Percentiles rank a stretch among this genome's conserved stretches.
Conservation (phyloP, 2,888 invertebrate species). For the Cataglyphis rosenhaueri region DNA sequence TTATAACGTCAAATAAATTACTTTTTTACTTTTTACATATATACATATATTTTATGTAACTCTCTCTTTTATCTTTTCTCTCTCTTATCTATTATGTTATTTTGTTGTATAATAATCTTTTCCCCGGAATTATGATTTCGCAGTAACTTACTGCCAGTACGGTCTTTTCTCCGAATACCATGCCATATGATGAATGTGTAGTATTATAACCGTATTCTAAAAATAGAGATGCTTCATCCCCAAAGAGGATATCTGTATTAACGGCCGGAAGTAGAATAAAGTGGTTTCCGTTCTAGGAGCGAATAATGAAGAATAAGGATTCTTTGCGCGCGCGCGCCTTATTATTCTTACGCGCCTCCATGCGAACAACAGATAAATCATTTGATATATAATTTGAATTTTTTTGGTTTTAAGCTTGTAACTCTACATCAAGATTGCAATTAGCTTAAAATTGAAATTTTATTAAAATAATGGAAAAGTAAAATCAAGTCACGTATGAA, state of each 20-base stretch:
- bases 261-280: constrained; percentile 70
- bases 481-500: neutral
- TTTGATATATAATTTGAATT: neutral
- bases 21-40: neutral
- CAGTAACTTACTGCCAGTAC: neutral
- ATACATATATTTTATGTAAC: neutral
- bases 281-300: constrained; percentile 71
- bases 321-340: constrained; percentile 8
- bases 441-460: neutral
- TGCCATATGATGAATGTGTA: constrained; percentile 67
- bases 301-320: constrained; percentile 57
- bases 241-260: constrained; percentile 76
- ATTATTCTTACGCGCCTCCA: constrained; percentile 39
- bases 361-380: neutral
- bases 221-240: constrained; percentile 76
- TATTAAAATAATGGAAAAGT: neutral
- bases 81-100: neutral
- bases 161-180: constrained; percentile 57
- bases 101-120: constrained; percentile 13
- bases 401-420: neutral
- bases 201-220: constrained; percentile 73
- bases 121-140: constrained; percentile 16
- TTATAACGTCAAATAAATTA: neutral
- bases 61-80: neutral
- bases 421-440: neutral